These are phyloP conservation scores for Accipiter badius DNA, from an alignment of 2,797 vertebrate species.

Conservation along the genomic window DNA sequence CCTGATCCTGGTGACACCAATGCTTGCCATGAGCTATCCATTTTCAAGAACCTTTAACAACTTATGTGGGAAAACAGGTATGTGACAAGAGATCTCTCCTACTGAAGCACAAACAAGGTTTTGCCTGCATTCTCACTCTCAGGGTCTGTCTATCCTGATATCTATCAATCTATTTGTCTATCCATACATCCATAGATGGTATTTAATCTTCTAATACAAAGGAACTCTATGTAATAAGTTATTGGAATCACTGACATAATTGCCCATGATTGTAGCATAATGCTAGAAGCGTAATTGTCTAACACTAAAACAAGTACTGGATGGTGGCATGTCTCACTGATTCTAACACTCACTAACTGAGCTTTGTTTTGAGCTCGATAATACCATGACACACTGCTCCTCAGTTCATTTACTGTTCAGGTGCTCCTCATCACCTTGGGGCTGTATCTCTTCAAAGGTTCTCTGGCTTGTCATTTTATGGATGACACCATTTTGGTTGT, in stretches of 20 bases:
- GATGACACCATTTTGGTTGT: not conserved
- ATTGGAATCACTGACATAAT: not conserved
- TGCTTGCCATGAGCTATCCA: slow-evolving; percentile 78
- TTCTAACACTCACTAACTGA: not conserved
- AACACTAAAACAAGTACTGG: not conserved
- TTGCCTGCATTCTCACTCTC: not conserved
- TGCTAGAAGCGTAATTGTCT: not conserved
- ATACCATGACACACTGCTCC: not conserved
- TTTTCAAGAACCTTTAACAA: slow-evolving; percentile 77
- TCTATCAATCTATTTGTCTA: not conserved
- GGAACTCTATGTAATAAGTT: not conserved
- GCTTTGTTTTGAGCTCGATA: not conserved
- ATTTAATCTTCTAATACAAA: not conserved
- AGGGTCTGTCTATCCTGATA: not conserved
- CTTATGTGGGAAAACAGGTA: slow-evolving; percentile 82
- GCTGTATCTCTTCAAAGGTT: not conserved
- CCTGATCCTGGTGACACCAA: slow-evolving; percentile 70
- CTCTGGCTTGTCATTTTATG: not conserved
- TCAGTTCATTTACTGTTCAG: not conserved
- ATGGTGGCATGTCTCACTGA: not conserved
- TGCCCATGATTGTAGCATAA: not conserved
- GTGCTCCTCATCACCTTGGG: not conserved
- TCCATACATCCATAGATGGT: not conserved
- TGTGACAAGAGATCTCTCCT: not conserved
- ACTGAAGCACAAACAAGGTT: not conserved